Base-by-base conservation (phyloP, 2,113 vertebrate species). In the Xerus inauris region DNA sequence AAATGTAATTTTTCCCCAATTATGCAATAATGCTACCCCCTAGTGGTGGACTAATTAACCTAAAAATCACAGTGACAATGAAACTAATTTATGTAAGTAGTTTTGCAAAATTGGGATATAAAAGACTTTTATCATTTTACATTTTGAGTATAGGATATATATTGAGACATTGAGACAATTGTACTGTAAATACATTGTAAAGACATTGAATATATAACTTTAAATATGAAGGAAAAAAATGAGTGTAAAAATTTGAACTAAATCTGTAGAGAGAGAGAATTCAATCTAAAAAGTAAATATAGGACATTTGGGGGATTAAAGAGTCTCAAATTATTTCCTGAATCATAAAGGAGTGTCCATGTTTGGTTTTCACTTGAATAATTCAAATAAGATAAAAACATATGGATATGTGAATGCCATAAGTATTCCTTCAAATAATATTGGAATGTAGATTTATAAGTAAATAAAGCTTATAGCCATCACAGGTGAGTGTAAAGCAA, bases 1-100 rank as follows among this genome's bases (percentile, higher is more conserved):
- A 69, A 35, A 80, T 54, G 85, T 54, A 1, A 57, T 57, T 54
- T 54, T 54, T 19, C 45, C 47, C 51, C 67, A 75, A 20, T 51
- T 59, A 1, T 91, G 59, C 92, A 76, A 91, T 91, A 83, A 82
- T 81, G 59, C 76, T 87, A 45, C 87, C 92, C 87, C 32, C 82
- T 84, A 59, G 92, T 91, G 69, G 75, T 84, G 32, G 40, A 45
- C 42, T 24, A 64, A 40, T 7, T 13, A 84, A 9, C 6, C 79
- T 32, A 54, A 54, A 87, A 77, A 20, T n/a, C n/a, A 28, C 16
- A 38, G 16, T 3, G 14, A 35, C 83, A 38, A 45, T 64, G 14
- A 71, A 42, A 20, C 17, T 71, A 9, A 91, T 64, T 67, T 62
- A 38, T 40, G 1, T 45, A 75, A 65, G 54, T 65, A 16, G 38